Base-by-base conservation (phyloP, 1,140 invertebrate species). In the Octopus bimaculoides region DNA sequence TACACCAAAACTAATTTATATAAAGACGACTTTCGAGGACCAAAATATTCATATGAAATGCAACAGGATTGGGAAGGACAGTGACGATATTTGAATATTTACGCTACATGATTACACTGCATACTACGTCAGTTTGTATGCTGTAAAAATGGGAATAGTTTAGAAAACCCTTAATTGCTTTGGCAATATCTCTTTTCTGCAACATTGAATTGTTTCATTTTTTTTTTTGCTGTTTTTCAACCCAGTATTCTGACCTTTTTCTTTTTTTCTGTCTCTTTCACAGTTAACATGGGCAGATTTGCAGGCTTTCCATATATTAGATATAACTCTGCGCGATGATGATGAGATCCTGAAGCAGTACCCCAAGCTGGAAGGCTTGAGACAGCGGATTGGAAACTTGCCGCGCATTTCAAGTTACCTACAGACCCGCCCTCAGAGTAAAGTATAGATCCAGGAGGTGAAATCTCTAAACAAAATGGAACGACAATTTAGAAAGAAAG, bases 261-360 rank as follows among this genome's bases (percentile, higher is more conserved):
- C 52, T 53, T 52, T 75, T 75, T 75, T 26, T 75, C 52, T 53
- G 0, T 75, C 6, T 74, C 26, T 7, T 75, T 75, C 52, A 14
- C 17, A 75, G 74, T 52, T 75, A 52, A 75, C 74, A n/a, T 75
- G 74, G 74, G 74, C 74, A 14, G 74, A 75, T 75, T 53, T 75
- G 26, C 74, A 75, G 7, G 74, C 74, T 5, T 52, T 20, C 74
- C 26, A 75, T 17, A 75, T 75, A 52, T 52, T 75, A 52, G 74
- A 75, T 52, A 75, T 75, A 17, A 75, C 74, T 14, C 20, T 41
- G 41, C 4, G 14, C 26, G 74, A 75, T 41, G 20, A 14, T 75
- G 20, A 6, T 5, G 74, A 75, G 8, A 75, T 52, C 8, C 74
- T 75, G 41, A 75, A 75, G 41, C 20, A 75, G 14, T 75, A 52